Evolutionary conservation across 2,113 vertebrate genomes (phyloP).

Genomic region (Scophthalmus maximus): DNA sequence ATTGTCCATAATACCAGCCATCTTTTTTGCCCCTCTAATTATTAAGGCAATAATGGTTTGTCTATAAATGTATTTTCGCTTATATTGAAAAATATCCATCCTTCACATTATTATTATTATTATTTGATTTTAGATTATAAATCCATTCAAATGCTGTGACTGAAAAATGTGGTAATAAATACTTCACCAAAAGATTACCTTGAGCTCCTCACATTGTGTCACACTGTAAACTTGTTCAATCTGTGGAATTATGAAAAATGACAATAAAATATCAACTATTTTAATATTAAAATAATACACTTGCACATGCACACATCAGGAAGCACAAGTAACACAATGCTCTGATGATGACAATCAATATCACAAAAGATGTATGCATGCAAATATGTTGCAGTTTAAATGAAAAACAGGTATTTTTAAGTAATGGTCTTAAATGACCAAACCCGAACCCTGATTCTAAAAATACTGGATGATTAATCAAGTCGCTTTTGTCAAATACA

Average conservation of each 20-base stretch:
- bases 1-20: too few relatives aligned
- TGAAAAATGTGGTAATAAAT: neutral
- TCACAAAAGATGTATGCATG: neutral
- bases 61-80: too few relatives aligned
- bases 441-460: neutral
- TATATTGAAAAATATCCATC: too few relatives aligned
- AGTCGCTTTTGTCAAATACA: neutral
- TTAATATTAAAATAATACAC: neutral
- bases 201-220: too few relatives aligned
- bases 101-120: too few relatives aligned
- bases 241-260: too few relatives aligned
- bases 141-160: neutral
- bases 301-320: neutral
- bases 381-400: constrained; percentile 8
- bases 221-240: too few relatives aligned
- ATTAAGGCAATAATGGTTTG: too few relatives aligned
- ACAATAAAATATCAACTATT: too few relatives aligned
- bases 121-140: neutral
- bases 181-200: neutral
- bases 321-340: neutral
- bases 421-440: neutral
- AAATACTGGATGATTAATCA: neutral
- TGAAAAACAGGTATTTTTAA: neutral
- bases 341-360: neutral
- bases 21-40: too few relatives aligned